phyloP scores from a whole-genome alignment of 2,888 invertebrate species.

The Drosophila melanosoma region DNA sequence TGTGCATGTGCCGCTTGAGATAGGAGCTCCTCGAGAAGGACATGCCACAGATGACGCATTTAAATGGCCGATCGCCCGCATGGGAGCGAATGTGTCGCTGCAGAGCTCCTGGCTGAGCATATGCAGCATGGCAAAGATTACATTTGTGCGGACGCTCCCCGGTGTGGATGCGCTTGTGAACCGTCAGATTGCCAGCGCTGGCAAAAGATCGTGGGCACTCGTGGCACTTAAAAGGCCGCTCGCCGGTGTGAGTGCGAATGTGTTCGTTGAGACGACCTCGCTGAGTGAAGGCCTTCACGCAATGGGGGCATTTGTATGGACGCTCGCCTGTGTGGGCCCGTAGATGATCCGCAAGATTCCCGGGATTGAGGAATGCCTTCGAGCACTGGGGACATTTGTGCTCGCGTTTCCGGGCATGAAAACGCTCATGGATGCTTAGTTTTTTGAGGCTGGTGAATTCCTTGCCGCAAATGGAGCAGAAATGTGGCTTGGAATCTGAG shows the following conservation, averaged over 20 bases:
- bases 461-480: slow-evolving; percentile 84
- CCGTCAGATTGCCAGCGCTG: slow-evolving; percentile 31
- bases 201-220: slow-evolving; percentile 83
- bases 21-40: slow-evolving; percentile 22
- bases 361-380: slow-evolving; percentile 35
- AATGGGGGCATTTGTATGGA: slow-evolving; percentile 86
- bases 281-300: slow-evolving; percentile 86
- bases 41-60: slow-evolving; percentile 35
- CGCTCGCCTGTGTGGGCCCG: slow-evolving; percentile 86
- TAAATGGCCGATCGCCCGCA: slow-evolving; percentile 22
- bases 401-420: slow-evolving; percentile 29
- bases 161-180: slow-evolving; percentile 41
- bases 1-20: slow-evolving; percentile 38
- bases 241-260: slow-evolving; percentile 86
- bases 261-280: slow-evolving; percentile 87
- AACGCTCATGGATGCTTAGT: slow-evolving; percentile 27
- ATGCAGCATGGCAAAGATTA: slow-evolving; percentile 34
- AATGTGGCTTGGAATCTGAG: slow-evolving; percentile 83
- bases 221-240: slow-evolving; percentile 86
- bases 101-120: slow-evolving; percentile 36
- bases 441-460: slow-evolving; percentile 85
- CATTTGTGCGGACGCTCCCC: slow-evolving; percentile 40
- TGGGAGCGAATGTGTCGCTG: slow-evolving; percentile 34
- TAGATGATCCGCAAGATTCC: slow-evolving; percentile 86
- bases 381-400: slow-evolving; percentile 33